These are phyloP conservation scores for Cordilura impudica DNA, from an alignment of 2,888 invertebrate species.

Conservation along the genomic window DNA sequence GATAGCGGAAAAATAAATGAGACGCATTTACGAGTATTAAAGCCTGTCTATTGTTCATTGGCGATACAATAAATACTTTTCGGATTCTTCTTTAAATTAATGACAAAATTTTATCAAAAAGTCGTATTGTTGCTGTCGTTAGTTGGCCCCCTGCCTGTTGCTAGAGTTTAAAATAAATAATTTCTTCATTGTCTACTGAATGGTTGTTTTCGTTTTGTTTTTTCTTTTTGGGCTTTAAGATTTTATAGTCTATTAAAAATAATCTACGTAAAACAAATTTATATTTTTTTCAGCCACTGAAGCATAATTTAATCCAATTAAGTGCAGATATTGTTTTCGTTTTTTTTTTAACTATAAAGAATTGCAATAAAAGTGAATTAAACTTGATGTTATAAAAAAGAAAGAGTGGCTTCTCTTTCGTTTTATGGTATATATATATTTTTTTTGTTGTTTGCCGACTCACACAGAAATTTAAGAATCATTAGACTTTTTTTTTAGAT, in stretches of 20 bases:
- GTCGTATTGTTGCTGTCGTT: neutral
- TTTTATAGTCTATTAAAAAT: constrained; percentile 31
- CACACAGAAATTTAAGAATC: no score
- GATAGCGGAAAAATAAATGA: constrained; percentile 6
- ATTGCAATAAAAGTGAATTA: neutral
- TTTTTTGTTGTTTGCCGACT: no score
- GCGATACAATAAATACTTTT: neutral
- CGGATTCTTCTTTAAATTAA: constrained; percentile 11
- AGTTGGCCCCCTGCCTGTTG: neutral
- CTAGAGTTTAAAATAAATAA: neutral
- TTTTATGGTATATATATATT: no score
- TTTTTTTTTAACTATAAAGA: neutral
- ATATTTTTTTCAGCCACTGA: constrained; percentile 8
- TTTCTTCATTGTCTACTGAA: neutral
- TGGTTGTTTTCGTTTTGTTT: neutral
- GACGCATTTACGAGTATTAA: constrained; percentile 35
- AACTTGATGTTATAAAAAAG: neutral
- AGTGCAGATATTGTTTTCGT: constrained; percentile 7
- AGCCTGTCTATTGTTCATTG: constrained; percentile 49
- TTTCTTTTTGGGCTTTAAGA: neutral
- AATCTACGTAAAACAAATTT: neutral
- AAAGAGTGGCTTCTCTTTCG: neutral
- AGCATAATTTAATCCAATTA: constrained; percentile 53
- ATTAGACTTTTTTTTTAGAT: no score
- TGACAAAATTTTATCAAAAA: constrained; percentile 32